A percentile compares a stretch with the other conserved stretches of the same genome.
Conservation (phyloP, 35 echinoderm and acorn worm species). For the Stichopus chloronotus region DNA sequence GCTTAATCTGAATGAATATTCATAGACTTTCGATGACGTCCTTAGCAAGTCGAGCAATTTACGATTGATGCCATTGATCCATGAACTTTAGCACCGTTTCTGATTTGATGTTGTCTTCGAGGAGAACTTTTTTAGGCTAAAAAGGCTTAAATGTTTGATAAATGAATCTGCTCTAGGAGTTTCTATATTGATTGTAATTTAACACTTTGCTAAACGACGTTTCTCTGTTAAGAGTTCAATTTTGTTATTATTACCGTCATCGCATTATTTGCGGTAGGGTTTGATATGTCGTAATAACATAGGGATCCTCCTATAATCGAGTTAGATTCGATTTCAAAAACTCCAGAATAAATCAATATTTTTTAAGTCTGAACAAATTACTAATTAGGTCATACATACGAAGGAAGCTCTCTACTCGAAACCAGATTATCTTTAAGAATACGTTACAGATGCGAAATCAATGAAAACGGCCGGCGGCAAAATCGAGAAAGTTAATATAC, state of each 20-base stretch:
- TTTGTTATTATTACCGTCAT: not conserved
- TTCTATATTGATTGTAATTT: constrained; percentile 8
- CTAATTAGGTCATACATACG: constrained; percentile 16
- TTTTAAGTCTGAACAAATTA: constrained; percentile 13
- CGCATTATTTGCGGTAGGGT: not conserved
- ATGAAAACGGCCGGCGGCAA: not conserved
- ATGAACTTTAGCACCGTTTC: constrained; percentile 1
- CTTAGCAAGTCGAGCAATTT: not conserved
- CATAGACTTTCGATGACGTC: not conserved
- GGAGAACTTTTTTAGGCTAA: constrained; percentile 11
- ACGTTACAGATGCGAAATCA: not conserved
- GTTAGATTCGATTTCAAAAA: constrained; percentile 13
- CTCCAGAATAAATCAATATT: not conserved
- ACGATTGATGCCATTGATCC: not conserved
- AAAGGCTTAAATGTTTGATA: constrained; percentile 2
- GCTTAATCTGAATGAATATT: not conserved
- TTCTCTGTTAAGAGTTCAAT: not conserved
- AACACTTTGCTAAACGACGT: not conserved
- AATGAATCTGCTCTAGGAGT: not conserved
- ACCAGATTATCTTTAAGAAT: not conserved
- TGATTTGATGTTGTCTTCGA: not conserved
- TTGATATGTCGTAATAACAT: constrained; percentile 12
- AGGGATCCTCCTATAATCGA: not conserved
- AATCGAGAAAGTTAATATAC: not conserved
- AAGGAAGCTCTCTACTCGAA: not conserved